Percentiles rank a stretch among this genome's conserved stretches.
Conservation (phyloP, 2,797 vertebrate species). For the Brachyalestes nurse region DNA sequence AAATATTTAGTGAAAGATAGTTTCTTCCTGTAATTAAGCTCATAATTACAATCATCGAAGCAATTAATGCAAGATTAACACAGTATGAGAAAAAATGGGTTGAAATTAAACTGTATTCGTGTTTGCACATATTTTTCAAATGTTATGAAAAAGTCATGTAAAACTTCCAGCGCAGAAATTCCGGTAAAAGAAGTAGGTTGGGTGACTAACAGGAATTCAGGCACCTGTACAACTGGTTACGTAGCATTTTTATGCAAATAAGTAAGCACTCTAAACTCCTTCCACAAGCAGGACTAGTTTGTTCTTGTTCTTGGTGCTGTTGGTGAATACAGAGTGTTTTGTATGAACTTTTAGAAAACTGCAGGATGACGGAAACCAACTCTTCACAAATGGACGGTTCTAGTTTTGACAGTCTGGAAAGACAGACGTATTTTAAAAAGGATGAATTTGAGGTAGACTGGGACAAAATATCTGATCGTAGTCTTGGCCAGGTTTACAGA, state of each 20-base stretch:
- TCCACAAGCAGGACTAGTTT: slow-evolving; percentile 20
- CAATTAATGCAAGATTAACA: too few species aligned
- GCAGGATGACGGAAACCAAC: slow-evolving; percentile 32
- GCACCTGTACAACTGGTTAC: slow-evolving; percentile 36
- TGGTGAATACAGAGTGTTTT: not conserved
- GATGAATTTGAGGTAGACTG: slow-evolving; percentile 86
- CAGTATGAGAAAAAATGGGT: too few species aligned
- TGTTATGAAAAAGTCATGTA: not conserved
- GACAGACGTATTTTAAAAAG: slow-evolving; percentile 75
- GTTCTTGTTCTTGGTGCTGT: slow-evolving; percentile 2
- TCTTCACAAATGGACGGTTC: slow-evolving; percentile 59
- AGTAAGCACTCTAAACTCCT: slow-evolving; percentile 24
- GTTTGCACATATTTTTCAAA: not conserved
- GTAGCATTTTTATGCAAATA: slow-evolving; percentile 55
- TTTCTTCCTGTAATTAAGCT: not conserved
- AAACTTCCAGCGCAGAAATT: not conserved
- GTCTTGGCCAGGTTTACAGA: slow-evolving; percentile 83
- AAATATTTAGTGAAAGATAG: not conserved
- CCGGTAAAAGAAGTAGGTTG: not conserved
- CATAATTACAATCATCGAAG: not conserved
- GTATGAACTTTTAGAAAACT: not conserved
- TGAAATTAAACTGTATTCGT: not conserved
- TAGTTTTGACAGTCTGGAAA: slow-evolving; percentile 46
- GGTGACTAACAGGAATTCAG: not conserved
- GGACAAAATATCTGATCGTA: slow-evolving; percentile 79